phyloP scores from a whole-genome alignment of 2,113 vertebrate genomes.

The Corythaeola cristata region DNA sequence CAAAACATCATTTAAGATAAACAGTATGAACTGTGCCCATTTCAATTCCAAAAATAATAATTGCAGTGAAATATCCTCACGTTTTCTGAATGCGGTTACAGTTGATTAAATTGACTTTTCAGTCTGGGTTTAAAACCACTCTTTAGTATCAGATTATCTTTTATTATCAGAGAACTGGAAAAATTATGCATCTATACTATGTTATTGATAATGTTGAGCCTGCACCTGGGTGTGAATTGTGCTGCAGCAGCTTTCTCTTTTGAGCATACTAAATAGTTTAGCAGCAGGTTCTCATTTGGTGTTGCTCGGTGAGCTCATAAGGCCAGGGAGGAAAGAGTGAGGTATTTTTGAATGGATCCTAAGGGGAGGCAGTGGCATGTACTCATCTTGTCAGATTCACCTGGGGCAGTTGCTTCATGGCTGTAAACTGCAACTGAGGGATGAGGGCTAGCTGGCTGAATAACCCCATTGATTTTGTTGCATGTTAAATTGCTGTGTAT shows the following conservation, averaged over 20 bases:
- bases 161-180: not conserved
- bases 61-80: not conserved
- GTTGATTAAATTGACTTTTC: not conserved
- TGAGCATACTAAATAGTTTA: not conserved
- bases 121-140: not conserved
- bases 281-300: not conserved
- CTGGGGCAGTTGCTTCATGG: not conserved
- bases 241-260: not conserved
- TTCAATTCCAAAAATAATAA: not conserved
- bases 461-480: not conserved
- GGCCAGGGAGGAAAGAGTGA: not conserved
- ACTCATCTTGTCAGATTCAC: not conserved
- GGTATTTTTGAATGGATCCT: not conserved
- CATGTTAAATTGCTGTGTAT: not conserved
- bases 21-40: not conserved
- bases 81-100: not conserved
- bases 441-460: not conserved
- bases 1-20: not conserved
- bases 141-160: not conserved
- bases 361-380: not conserved
- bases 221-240: not conserved
- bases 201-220: not conserved
- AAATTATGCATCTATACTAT: not conserved
- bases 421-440: not conserved
- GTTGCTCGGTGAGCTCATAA: fast-evolving